A percentile compares a stretch with the other conserved stretches of the same genome.
Evolutionary conservation across 2,797 vertebrate species (phyloP).

Genomic region (Brotula barbata): DNA sequence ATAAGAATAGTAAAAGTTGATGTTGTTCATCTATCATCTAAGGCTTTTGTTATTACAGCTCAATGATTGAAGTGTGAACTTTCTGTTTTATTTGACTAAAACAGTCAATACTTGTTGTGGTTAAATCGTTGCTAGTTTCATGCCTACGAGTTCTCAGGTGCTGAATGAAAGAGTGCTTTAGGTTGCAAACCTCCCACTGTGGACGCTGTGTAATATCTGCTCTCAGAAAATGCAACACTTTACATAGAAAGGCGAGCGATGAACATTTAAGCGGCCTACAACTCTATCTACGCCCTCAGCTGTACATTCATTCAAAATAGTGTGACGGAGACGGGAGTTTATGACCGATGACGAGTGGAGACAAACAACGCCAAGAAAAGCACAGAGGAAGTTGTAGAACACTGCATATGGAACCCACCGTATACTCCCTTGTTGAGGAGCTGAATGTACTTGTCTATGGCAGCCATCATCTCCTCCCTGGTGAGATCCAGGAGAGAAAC

Average conservation of each 20-base stretch:
- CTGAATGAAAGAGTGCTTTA: not conserved
- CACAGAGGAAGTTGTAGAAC: no score
- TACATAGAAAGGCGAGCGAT: slow-evolving; percentile 11
- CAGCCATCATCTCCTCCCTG: slow-evolving; percentile 81
- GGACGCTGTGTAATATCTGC: slow-evolving; percentile 7
- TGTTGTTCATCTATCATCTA: slow-evolving; percentile 11
- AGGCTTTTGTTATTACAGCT: not conserved
- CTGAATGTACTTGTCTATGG: slow-evolving; percentile 82
- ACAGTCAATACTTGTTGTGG: no score
- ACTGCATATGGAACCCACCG: slow-evolving; percentile 76
- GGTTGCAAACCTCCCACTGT: not conserved
- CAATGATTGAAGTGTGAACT: not conserved
- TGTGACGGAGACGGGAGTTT: slow-evolving; percentile 14
- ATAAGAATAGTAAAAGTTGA: not conserved
- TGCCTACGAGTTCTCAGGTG: not conserved
- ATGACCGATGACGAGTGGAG: slow-evolving; percentile 17
- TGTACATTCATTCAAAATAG: slow-evolving; percentile 4
- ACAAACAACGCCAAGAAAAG: not conserved
- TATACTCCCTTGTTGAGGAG: slow-evolving; percentile 86
- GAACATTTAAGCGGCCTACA: not conserved
- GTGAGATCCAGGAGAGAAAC: slow-evolving; percentile 88
- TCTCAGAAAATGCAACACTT: slow-evolving; percentile 28
- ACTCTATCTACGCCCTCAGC: slow-evolving; percentile 25
- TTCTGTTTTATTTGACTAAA: not conserved
- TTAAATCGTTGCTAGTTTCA: not conserved